phyloP scores from a whole-genome alignment of 2,113 vertebrate species.

The Triplophysa siluroides region DNA sequence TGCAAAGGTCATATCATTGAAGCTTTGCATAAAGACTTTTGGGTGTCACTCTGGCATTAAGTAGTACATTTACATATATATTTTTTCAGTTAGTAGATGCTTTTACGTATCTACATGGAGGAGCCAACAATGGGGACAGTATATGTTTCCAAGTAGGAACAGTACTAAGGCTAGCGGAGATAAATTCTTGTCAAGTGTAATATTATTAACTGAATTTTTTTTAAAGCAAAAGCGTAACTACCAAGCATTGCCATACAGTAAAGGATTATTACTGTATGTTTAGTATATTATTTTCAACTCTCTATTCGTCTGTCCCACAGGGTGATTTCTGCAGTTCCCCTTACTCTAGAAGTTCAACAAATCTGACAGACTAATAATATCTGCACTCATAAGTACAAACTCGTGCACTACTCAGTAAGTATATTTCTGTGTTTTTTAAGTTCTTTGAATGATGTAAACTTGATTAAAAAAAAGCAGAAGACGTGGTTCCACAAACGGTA shows the following conservation, averaged over 20 bases:
- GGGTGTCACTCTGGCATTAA: not conserved
- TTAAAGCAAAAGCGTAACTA: not conserved
- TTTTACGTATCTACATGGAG: too few species aligned
- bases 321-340: not conserved
- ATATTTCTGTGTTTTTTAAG: conserved; percentile 2
- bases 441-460: not conserved
- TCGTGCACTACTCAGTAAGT: not conserved
- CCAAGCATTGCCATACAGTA: not conserved
- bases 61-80: too few species aligned
- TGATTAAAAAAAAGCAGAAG: not conserved
- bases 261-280: not conserved
- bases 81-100: too few species aligned
- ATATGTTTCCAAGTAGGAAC: too few species aligned
- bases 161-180: too few species aligned
- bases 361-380: not conserved
- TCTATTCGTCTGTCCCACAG: not conserved
- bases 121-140: too few species aligned
- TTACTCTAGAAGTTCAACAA: not conserved
- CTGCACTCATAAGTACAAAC: not conserved
- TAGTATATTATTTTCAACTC: not conserved
- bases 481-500: not conserved
- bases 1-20: not conserved
- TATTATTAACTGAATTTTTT: not conserved
- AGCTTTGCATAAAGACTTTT: not conserved
- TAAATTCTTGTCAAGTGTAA: too few species aligned